A percentile compares a stretch with the other conserved stretches of the same genome.
Evolutionary conservation across 1,140 invertebrate species (phyloP).

Genomic region (Oscheius sp.): DNA sequence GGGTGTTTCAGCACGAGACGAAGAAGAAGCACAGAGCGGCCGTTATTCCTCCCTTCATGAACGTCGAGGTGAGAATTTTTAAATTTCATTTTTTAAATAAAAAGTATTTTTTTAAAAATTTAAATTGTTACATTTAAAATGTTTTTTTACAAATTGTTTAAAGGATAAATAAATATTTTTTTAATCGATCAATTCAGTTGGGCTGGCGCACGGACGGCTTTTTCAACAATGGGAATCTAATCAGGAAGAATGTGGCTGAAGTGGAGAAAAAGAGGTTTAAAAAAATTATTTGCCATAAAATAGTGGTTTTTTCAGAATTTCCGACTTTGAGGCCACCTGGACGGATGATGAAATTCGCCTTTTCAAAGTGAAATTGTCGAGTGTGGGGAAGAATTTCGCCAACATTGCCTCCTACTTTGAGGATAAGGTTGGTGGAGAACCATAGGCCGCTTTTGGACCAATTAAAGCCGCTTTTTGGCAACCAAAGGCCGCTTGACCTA

Average conservation of each 20-base stretch:
- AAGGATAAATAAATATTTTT: no score
- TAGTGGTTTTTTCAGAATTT: not conserved
- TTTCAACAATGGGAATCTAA: not conserved
- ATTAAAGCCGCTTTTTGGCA: not conserved
- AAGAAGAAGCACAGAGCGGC: conserved; percentile 1
- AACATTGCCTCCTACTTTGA: not conserved
- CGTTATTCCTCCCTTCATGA: not conserved
- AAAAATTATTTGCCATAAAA: not conserved
- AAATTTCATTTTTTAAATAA: no score
- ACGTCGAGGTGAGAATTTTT: no score
- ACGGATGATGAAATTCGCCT: not conserved
- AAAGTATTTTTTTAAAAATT: no score
- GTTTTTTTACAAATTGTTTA: no score
- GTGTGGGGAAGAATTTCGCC: not conserved
- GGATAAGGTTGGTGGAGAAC: no score
- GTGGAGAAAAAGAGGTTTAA: not conserved
- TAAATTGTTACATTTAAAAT: no score
- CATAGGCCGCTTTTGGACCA: no score
- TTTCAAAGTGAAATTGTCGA: not conserved
- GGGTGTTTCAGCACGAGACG: no score
- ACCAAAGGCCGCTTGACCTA: no score
- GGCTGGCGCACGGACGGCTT: not conserved
- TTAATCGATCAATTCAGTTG: no score
- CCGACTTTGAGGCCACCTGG: not conserved
- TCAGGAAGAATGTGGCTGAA: not conserved